A percentile compares a stretch with the other conserved stretches of the same genome.
Conservation (phyloP, 2,888 invertebrate genomes). For the Idaea aversata region DNA sequence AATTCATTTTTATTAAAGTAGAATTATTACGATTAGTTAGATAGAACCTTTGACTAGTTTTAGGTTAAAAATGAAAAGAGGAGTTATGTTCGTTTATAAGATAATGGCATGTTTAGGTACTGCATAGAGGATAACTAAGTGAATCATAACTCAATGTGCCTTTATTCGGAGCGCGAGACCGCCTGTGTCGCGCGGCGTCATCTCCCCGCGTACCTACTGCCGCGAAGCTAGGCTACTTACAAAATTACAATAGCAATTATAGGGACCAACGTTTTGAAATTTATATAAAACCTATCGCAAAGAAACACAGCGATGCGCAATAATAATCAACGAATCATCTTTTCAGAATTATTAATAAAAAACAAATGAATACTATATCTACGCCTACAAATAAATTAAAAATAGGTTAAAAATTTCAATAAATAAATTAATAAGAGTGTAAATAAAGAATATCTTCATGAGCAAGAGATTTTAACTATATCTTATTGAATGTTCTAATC, state of each 20-base stretch:
- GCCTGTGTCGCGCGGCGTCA: conserved; percentile 65
- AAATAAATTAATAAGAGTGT: conserved; percentile 17
- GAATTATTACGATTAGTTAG: conserved; percentile 50
- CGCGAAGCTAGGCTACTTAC: conserved; percentile 51
- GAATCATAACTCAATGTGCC: conserved; percentile 77
- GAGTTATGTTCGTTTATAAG: conserved; percentile 50
- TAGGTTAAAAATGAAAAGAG: conserved; percentile 59
- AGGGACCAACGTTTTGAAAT: conserved; percentile 80
- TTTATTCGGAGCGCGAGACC: conserved; percentile 74
- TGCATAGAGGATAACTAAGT: conserved; percentile 66
- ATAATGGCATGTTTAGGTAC: conserved; percentile 58
- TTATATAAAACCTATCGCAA: conserved; percentile 69
- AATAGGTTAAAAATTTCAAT: conserved; percentile 10
- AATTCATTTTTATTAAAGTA: conserved; percentile 62
- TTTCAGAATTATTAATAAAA: conserved; percentile 25
- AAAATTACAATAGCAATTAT: conserved; percentile 74
- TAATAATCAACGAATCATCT: conserved; percentile 52
- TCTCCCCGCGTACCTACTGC: conserved; percentile 51
- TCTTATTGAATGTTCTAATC: neutral
- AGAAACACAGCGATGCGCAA: conserved; percentile 54
- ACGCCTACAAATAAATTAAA: conserved; percentile 2
- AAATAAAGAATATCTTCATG: neutral
- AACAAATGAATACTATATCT: conserved; percentile 4
- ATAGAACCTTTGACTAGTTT: conserved; percentile 69
- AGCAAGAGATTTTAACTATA: neutral